Evolutionary conservation across 2,797 vertebrate genomes (phyloP).

Genomic region (Coregonus ussuriensis): DNA sequence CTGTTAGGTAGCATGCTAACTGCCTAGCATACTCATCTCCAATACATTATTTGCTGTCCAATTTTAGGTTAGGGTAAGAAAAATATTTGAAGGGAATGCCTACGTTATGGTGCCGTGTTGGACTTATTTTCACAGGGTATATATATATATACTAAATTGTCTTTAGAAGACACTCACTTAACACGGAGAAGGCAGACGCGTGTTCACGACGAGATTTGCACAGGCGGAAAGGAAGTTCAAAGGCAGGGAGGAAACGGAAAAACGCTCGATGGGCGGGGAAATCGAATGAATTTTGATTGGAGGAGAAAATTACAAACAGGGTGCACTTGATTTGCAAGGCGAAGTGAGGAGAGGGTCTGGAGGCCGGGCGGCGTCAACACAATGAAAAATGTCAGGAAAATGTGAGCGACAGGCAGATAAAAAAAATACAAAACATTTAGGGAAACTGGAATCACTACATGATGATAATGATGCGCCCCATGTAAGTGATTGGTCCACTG

Average conservation of each 20-base stretch:
- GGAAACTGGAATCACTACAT: no score
- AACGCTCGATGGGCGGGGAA: not conserved
- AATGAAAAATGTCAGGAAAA: no score
- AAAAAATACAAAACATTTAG: no score
- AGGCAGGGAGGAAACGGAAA: conserved; percentile 31
- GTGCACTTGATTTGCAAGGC: no score
- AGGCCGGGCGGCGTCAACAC: no score
- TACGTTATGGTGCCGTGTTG: not conserved
- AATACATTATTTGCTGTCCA: not conserved
- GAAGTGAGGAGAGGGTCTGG: no score
- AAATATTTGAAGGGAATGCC: not conserved
- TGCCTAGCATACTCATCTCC: not conserved
- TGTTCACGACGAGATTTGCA: conserved; percentile 60
- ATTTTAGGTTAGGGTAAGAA: not conserved
- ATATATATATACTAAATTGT: not conserved
- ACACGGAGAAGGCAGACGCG: conserved; percentile 52
- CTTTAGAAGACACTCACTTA: conserved; percentile 67
- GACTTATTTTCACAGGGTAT: accelerated
- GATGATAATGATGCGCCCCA: no score
- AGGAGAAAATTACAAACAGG: not conserved
- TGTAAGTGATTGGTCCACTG: no score
- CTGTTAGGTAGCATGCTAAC: not conserved
- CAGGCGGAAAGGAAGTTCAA: conserved; percentile 71
- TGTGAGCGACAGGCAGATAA: no score
- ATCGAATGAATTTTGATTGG: not conserved